Evolutionary conservation across 2,113 vertebrate genomes (phyloP).

Genomic region (Poicephalus gulielmi): DNA sequence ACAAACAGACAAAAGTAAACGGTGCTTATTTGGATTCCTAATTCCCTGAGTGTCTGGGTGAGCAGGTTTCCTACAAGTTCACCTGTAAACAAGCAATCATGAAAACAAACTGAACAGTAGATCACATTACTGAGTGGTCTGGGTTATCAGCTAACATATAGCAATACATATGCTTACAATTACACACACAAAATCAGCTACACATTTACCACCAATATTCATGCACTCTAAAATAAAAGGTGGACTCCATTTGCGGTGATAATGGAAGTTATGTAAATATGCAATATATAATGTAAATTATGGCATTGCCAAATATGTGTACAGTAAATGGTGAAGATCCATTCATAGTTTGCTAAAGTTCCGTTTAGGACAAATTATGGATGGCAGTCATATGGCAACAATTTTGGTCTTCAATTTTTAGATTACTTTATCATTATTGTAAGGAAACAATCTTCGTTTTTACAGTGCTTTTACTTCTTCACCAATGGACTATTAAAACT

Average conservation of each 20-base stretch:
- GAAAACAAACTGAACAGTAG: neutral
- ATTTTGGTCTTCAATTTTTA: neutral
- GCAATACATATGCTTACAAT: neutral
- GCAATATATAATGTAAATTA: neutral
- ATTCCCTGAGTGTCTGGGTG: neutral
- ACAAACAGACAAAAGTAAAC: neutral
- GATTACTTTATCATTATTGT: neutral
- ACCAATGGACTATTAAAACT: neutral
- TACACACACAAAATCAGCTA: neutral
- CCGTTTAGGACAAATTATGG: neutral
- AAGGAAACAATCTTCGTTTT: neutral
- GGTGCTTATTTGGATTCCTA: neutral
- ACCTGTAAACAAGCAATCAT: neutral
- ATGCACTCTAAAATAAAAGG: neutral
- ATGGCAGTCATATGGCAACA: neutral
- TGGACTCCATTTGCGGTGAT: neutral
- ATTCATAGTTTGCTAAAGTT: neutral
- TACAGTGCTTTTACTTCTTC: neutral
- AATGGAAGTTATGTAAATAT: neutral
- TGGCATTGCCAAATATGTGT: neutral
- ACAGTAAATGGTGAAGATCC: neutral
- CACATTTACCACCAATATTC: neutral
- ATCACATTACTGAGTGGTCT: neutral
- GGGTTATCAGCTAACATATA: neutral
- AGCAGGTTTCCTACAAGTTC: neutral